Conservation (phyloP, 2,113 vertebrate genomes). For the Clinocottus analis region DNA sequence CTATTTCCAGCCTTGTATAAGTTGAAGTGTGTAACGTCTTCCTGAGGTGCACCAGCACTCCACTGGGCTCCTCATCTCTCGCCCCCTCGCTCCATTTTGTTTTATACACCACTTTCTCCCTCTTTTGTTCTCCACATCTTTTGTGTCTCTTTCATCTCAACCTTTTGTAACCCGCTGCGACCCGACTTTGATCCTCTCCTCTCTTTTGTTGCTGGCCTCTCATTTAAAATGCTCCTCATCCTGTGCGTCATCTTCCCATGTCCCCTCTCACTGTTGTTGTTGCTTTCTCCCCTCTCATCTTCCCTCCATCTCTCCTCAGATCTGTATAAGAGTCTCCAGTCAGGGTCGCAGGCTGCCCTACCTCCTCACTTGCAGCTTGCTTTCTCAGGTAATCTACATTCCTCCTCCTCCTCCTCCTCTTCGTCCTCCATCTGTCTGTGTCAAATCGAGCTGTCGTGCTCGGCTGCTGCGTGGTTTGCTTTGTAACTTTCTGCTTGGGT, state of each 20-base stretch:
- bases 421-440: conserved; percentile 32
- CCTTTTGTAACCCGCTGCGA: conserved; percentile 11
- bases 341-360: conserved; percentile 93
- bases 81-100: conserved; percentile 28
- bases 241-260: neutral
- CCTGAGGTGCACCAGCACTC: neutral
- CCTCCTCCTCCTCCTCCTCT: conserved; percentile 13
- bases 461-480: conserved; percentile 22
- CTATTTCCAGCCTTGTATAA: neutral
- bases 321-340: conserved; percentile 98
- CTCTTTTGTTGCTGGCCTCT: conserved; percentile 20
- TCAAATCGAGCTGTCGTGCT: conserved; percentile 19
- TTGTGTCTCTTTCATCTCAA: conserved; percentile 31
- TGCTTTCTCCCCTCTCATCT: conserved; percentile 44
- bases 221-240: neutral
- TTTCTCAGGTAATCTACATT: conserved; percentile 89
- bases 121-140: conserved; percentile 31
- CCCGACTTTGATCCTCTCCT: conserved; percentile 31
- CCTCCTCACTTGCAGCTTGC: conserved; percentile 96
- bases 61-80: conserved; percentile 16
- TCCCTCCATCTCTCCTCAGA: conserved; percentile 83
- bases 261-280: conserved; percentile 15
- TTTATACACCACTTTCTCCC: conserved; percentile 25
- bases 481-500: conserved; percentile 39
- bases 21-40: neutral